Percentiles rank a stretch among this genome's conserved stretches.
These are phyloP conservation scores for Heterotis niloticus DNA, from an alignment of 2,113 vertebrate species.

Conservation along the genomic window DNA sequence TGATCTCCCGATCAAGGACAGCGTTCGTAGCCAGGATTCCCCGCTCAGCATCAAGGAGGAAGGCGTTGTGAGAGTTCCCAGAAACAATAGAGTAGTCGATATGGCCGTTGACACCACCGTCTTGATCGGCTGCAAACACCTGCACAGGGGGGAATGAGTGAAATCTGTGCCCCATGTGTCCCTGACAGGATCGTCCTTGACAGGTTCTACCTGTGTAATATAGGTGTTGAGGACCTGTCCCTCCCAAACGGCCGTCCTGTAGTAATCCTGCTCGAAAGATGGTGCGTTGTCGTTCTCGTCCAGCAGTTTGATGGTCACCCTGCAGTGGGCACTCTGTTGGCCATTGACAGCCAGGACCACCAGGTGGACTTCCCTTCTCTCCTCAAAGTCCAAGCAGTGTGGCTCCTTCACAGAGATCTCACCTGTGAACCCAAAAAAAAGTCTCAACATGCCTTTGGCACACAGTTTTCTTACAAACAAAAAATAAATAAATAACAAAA, in stretches of 20 bases:
- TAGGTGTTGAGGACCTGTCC: conserved; percentile 66
- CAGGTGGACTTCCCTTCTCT: conserved; percentile 61
- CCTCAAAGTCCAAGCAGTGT: conserved; percentile 78
- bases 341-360: conserved; percentile 72
- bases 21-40: conserved; percentile 73
- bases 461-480: not conserved
- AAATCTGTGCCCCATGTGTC: not conserved
- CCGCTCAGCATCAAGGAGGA: conserved; percentile 70
- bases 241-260: conserved; percentile 76
- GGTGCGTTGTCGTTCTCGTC: conserved; percentile 84
- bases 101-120: conserved; percentile 75
- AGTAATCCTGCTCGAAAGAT: conserved; percentile 68
- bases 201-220: conserved; percentile 72
- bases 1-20: conserved; percentile 74
- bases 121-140: conserved; percentile 80
- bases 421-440: conserved; percentile 57
- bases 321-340: conserved; percentile 63
- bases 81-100: conserved; percentile 78
- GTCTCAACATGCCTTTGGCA: not conserved
- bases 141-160: conserved; percentile 42
- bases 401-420: conserved; percentile 73
- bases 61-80: conserved; percentile 73
- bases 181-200: not conserved
- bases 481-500: too few species aligned
- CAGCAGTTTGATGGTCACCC: conserved; percentile 67